Conservation (phyloP, 1,140 invertebrate genomes). For the Scylla paramamosain region DNA sequence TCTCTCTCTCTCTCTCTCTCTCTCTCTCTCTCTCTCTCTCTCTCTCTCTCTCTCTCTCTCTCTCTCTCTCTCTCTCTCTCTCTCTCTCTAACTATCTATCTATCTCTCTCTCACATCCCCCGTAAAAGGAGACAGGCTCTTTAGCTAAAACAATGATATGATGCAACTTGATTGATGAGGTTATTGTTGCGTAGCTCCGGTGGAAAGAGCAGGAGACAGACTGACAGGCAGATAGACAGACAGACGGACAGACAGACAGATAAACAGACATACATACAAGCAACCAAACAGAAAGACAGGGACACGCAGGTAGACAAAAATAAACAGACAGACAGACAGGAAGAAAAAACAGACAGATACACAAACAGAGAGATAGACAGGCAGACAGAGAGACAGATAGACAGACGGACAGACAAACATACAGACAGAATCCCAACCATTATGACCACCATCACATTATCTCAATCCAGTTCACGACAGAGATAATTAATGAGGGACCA, state of each 20-base stretch:
- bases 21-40: conserved; percentile 37
- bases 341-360: not conserved
- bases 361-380: not conserved
- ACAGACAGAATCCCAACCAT: too few species aligned
- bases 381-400: not conserved
- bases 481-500: too few species aligned
- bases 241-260: not conserved
- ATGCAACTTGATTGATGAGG: too few species aligned
- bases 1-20: conserved; percentile 39
- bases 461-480: too few species aligned
- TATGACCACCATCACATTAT: too few species aligned
- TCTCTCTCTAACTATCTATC: not conserved
- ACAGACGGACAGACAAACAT: not conserved
- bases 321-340: not conserved
- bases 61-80: conserved; percentile 36
- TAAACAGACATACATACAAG: not conserved
- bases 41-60: conserved; percentile 42
- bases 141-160: not conserved
- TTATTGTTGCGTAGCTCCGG: too few species aligned
- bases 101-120: not conserved
- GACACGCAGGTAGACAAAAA: too few species aligned
- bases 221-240: not conserved
- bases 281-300: not conserved
- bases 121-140: not conserved
- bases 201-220: not conserved